Percentiles rank a stretch among this genome's conserved stretches.
Conservation (phyloP, 2,888 invertebrate species). For the Tenthredo distinguenda region DNA sequence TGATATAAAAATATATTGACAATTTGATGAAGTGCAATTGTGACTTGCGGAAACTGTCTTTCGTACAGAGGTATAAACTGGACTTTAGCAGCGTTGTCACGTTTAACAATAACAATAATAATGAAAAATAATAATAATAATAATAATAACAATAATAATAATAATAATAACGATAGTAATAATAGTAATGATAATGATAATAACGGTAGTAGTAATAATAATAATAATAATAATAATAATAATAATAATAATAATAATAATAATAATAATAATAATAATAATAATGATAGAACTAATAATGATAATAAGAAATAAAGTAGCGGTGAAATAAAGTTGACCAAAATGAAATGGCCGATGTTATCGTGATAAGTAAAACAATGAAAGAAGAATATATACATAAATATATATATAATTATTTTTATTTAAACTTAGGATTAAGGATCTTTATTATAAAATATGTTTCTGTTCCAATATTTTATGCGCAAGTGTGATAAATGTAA, state of each 20-base stretch:
- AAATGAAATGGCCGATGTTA: conserved; percentile 51
- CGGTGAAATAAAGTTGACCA: conserved; percentile 41
- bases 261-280: background rate
- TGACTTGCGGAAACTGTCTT: conserved; percentile 45
- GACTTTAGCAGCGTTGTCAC: conserved; percentile 39
- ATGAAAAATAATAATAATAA: background rate
- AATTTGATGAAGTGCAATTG: conserved; percentile 42
- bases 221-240: background rate
- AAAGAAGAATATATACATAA: conserved; percentile 47
- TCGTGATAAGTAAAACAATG: conserved; percentile 57
- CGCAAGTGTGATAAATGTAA: conserved; percentile 48
- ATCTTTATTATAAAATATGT: conserved; percentile 38
- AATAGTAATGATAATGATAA: background rate
- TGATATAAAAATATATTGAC: conserved; percentile 7
- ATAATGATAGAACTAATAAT: background rate
- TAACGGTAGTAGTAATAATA: background rate
- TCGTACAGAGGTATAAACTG: conserved; percentile 19
- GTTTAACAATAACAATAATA: background rate
- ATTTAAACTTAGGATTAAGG: conserved; percentile 37
- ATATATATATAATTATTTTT: conserved; percentile 40
- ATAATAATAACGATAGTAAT: background rate
- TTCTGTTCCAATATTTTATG: conserved; percentile 48
- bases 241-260: background rate
- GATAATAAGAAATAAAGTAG: background rate
- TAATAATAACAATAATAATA: conserved; percentile 2